Conservation (phyloP, 2,888 invertebrate genomes). For the Catonia carolina region DNA sequence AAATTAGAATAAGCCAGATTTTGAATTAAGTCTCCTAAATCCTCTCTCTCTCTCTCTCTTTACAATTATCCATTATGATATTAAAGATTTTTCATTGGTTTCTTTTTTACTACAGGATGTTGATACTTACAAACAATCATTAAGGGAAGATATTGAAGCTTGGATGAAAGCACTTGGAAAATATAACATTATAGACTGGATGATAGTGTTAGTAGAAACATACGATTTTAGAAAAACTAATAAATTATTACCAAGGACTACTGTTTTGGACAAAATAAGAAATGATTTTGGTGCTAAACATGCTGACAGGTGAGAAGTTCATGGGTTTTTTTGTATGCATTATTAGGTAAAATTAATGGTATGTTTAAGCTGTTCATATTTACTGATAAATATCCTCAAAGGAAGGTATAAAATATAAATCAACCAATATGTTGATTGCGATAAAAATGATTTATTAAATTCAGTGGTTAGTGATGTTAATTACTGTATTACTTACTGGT, state of each 20-base stretch:
- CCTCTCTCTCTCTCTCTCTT: too few relatives aligned
- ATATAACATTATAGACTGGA: constrained; percentile 79
- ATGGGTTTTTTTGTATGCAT: background rate
- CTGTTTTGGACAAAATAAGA: constrained; percentile 89
- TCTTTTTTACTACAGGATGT: constrained; percentile 65
- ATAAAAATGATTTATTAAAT: too few relatives aligned
- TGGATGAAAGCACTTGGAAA: constrained; percentile 77
- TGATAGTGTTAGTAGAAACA: constrained; percentile 87
- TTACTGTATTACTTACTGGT: too few relatives aligned
- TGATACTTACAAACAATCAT: constrained; percentile 78
- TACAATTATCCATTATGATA: too few relatives aligned
- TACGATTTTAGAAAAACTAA: constrained; percentile 87
- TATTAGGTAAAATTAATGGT: background rate
- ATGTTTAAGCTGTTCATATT: background rate
- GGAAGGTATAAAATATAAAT: too few relatives aligned
- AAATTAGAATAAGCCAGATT: too few relatives aligned
- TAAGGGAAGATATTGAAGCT: constrained; percentile 81
- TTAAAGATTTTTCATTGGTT: too few relatives aligned
- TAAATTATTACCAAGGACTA: constrained; percentile 84
- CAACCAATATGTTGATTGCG: too few relatives aligned
- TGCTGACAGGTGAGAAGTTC: constrained; percentile 52
- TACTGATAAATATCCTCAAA: too few relatives aligned
- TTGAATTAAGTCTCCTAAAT: too few relatives aligned
- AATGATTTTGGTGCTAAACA: constrained; percentile 90
- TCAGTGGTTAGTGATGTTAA: too few relatives aligned